Base-by-base conservation (phyloP, 1,140 invertebrate species). In the Spodoptera frugiperda region DNA sequence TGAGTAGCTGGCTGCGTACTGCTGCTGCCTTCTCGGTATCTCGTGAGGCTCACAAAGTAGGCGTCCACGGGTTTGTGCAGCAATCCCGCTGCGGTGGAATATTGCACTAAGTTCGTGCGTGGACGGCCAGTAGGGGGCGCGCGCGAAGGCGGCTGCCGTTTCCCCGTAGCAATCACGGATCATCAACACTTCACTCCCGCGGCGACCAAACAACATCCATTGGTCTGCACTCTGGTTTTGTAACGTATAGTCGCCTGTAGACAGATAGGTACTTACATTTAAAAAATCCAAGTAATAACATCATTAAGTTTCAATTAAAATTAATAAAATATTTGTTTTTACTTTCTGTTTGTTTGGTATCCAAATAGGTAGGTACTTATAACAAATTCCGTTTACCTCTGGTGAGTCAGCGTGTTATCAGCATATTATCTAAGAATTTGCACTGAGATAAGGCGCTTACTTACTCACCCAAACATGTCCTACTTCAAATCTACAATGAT, bases 211-310 rank as follows among this genome's bases (percentile, higher is more conserved):
- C 51, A 82, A 4, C 17, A 19, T 65, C 82, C 82, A 84, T 30
- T 82, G 80, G 51, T 84, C 80, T 4, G 80, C 80, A 17, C 59
- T 78, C 33, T 77, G 75, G n/a, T 84, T 65, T 49, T 78, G 76
- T 11, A 84, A 15, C n/a, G 14, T 61, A 30, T 79, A 76, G 9
- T 77, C 39, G n/a, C 77, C 82, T 83, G 78, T 17, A 46, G 48
- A 15, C 10, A 54, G 15, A 21, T 21, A 5, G 25, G 25, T 30
- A 39, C 33, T 25, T 9, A 39, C 33, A 39, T 39, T 39, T 3
- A 30, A 30, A 30, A 30, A 30, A 30, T 3, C 2, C 2, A 3
- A 30, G 5, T 30, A 3, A 8, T 39, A 10, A 39, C 5, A 39
- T 39, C 1, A 39, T 39, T 39, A 39, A 39, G 0, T 25, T 25